phyloP scores from a whole-genome alignment of 64 coral and sea anemone species.

The Orbicella faveolata region DNA sequence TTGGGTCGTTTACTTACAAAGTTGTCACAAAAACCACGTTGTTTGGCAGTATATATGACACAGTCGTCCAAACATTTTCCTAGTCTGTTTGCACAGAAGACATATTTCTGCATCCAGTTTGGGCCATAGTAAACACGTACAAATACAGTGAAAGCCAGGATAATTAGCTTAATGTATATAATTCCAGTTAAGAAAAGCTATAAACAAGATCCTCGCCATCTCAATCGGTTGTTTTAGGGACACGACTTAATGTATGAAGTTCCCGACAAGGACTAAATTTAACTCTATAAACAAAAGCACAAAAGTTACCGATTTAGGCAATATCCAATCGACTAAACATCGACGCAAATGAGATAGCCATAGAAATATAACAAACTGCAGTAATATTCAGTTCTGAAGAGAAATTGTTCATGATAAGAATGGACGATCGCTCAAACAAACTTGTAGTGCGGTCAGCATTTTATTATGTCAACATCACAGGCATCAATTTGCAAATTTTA shows the following conservation, averaged over 20 bases:
- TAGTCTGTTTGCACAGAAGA: slow-evolving; percentile 21
- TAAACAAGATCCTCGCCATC: neutral
- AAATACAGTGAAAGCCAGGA: neutral
- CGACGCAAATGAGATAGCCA: neutral
- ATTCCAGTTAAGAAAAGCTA: neutral
- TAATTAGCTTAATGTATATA: neutral
- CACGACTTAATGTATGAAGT: neutral
- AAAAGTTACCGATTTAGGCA: neutral
- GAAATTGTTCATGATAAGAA: no score
- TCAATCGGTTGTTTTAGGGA: neutral
- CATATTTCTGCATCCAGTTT: slow-evolving; percentile 9
- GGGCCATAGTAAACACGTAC: neutral
- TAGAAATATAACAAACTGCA: neutral
- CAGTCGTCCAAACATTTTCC: no score
- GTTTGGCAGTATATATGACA: neutral
- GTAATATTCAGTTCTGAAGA: no score
- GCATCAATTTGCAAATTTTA: no score
- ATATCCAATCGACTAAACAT: neutral
- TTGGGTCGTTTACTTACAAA: neutral
- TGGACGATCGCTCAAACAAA: no score
- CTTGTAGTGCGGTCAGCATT: no score
- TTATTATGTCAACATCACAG: no score
- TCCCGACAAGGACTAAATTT: neutral
- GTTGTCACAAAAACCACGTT: neutral
- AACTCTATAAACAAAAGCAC: neutral